These are phyloP conservation scores for Prunella strophiata DNA, from an alignment of 2,797 vertebrate genomes.

Conservation along the genomic window DNA sequence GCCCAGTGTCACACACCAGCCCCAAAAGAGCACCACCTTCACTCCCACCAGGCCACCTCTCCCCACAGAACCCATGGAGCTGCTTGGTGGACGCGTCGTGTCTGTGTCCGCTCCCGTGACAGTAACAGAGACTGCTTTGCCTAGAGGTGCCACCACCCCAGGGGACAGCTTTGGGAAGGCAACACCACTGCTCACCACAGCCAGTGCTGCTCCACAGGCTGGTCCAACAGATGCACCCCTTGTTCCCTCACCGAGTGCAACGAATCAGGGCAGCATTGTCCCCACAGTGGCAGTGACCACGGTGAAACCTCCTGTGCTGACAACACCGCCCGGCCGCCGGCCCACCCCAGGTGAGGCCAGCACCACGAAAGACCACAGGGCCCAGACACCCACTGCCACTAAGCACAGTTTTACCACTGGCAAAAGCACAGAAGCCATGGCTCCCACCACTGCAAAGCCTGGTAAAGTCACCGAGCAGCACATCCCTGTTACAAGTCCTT, in stretches of 20 bases:
- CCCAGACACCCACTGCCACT: slow-evolving; percentile 52
- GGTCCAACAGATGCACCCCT: slow-evolving; percentile 32
- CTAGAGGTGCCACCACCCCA: neutral
- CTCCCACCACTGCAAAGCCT: slow-evolving; percentile 65
- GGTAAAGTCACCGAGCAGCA: slow-evolving; percentile 22
- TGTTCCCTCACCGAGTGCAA: slow-evolving; percentile 22
- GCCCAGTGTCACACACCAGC: slow-evolving; percentile 39
- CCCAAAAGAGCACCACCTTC: slow-evolving; percentile 19
- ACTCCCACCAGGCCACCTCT: slow-evolving; percentile 55
- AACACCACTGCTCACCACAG: slow-evolving; percentile 33
- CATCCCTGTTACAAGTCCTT: slow-evolving; percentile 49
- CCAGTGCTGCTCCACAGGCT: slow-evolving; percentile 55
- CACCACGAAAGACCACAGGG: slow-evolving; percentile 5
- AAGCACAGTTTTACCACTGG: slow-evolving; percentile 4
- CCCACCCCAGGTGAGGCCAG: slow-evolving; percentile 37
- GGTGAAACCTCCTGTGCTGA: neutral
- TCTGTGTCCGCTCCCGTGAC: neutral
- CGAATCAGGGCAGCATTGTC: neutral
- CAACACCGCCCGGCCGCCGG: neutral
- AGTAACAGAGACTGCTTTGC: neutral
- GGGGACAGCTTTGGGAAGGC: slow-evolving; percentile 28
- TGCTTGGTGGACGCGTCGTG: slow-evolving; percentile 20
- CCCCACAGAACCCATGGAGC: slow-evolving; percentile 48
- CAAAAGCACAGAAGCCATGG: slow-evolving; percentile 55
- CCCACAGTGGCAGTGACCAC: slow-evolving; percentile 24